Conservation (phyloP, 2,113 vertebrate species). For the Struthidea cinerea region DNA sequence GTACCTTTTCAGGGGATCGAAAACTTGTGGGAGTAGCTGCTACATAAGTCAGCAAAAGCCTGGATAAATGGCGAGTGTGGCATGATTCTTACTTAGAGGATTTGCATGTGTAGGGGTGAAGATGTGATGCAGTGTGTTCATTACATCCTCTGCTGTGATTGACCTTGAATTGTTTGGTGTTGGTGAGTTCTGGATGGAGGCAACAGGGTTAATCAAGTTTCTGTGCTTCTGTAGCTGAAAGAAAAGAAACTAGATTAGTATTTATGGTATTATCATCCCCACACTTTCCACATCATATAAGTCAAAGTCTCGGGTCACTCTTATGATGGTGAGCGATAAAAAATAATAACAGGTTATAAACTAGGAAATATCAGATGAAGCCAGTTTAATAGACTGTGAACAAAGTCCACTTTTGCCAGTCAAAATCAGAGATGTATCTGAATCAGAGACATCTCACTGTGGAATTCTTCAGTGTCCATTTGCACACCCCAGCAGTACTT, state of each 20-base stretch:
- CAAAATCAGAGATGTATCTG: neutral
- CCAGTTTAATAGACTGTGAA: neutral
- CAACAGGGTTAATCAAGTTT: neutral
- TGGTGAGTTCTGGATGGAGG: neutral
- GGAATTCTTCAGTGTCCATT: neutral
- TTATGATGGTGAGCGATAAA: neutral
- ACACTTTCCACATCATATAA: neutral
- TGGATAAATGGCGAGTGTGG: neutral
- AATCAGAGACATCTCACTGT: neutral
- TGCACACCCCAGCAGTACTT: neutral
- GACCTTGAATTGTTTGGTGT: neutral
- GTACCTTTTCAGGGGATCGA: neutral
- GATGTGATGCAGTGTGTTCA: neutral
- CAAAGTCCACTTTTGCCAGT: neutral
- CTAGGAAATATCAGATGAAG: neutral
- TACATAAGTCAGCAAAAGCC: neutral
- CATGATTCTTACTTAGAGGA: neutral
- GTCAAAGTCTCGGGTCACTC: neutral
- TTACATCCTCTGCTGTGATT: neutral
- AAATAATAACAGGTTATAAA: conserved; percentile 24
- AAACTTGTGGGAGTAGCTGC: neutral
- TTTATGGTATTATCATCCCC: neutral
- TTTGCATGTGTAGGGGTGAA: neutral
- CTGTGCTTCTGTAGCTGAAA: neutral
- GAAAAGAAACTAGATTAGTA: neutral